Evolutionary conservation across 2,888 invertebrate species (phyloP).

Genomic region (Crioceris asparagi): DNA sequence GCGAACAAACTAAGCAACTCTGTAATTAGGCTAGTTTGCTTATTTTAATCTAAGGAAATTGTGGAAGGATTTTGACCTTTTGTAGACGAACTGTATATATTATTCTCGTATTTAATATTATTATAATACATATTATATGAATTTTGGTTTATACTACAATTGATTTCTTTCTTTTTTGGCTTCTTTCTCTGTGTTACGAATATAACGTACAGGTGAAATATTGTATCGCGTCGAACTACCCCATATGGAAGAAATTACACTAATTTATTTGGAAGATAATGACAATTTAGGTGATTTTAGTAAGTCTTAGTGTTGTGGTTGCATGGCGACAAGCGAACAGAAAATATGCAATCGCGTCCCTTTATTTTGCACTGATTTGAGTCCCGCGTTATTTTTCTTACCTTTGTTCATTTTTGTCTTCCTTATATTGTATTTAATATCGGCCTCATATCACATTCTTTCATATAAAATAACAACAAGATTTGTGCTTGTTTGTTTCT

Average conservation of each 20-base stretch:
- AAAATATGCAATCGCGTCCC: constrained; percentile 18
- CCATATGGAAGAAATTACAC: constrained; percentile 88
- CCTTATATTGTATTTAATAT: not conserved
- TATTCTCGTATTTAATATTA: not conserved
- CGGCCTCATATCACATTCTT: too few species aligned
- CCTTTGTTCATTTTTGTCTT: constrained; percentile 2
- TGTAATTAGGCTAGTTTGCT: too few species aligned
- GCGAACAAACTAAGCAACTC: too few species aligned
- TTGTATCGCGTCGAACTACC: constrained; percentile 89
- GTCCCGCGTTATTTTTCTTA: constrained; percentile 18
- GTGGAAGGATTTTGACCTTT: not conserved
- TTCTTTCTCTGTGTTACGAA: constrained; percentile 41
- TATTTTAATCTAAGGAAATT: too few species aligned
- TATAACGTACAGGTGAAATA: constrained; percentile 64
- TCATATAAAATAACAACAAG: too few species aligned
- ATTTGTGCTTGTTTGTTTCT: not conserved
- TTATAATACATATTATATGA: not conserved
- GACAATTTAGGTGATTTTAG: constrained; percentile 45
- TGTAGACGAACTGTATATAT: not conserved
- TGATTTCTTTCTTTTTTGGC: constrained; percentile 40
- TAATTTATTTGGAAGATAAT: constrained; percentile 88
- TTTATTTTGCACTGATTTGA: constrained; percentile 22
- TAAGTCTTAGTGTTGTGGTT: constrained; percentile 60
- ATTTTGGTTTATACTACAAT: constrained; percentile 20
- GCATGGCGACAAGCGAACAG: constrained; percentile 33